Percentiles rank a stretch among this genome's conserved stretches.
These are phyloP conservation scores for Melinopterus prodromus DNA, from an alignment of 2,888 invertebrate species.

Conservation along the genomic window DNA sequence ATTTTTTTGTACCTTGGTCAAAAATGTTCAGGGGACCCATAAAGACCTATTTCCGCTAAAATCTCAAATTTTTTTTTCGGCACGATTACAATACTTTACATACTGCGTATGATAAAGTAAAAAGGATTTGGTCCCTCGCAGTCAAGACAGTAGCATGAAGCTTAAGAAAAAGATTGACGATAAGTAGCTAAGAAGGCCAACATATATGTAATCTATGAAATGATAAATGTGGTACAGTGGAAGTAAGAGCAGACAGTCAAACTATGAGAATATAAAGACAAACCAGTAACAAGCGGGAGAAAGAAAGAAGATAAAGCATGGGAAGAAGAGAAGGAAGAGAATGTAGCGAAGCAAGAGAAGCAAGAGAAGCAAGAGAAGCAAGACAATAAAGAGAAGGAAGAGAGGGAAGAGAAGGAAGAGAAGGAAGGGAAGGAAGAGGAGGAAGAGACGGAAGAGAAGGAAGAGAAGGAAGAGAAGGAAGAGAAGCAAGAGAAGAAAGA, in stretches of 20 bases:
- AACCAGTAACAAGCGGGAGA: neutral
- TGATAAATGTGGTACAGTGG: no score
- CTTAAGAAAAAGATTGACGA: no score
- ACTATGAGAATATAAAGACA: neutral
- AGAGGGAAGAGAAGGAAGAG: neutral
- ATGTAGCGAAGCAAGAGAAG: neutral
- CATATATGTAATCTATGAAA: no score
- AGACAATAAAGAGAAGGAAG: neutral
- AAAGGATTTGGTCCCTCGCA: no score
- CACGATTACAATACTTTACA: no score
- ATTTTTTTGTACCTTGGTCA: no score
- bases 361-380: neutral
- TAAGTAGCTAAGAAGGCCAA: no score
- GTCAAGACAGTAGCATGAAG: no score
- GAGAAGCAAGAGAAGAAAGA: slow-evolving; percentile 9
- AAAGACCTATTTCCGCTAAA: no score
- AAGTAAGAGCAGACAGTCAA: neutral
- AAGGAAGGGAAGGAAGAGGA: neutral
- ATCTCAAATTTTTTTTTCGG: no score
- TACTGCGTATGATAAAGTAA: no score
- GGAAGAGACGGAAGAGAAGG: neutral
- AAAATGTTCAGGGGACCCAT: no score
- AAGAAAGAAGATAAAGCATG: neutral
- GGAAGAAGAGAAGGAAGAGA: neutral
- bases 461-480: slow-evolving; percentile 12